Evolutionary conservation across 2,888 invertebrate species (phyloP), one percentile per base, ranked within the genome.

Genomic region (Parnassius smintheus): DNA sequence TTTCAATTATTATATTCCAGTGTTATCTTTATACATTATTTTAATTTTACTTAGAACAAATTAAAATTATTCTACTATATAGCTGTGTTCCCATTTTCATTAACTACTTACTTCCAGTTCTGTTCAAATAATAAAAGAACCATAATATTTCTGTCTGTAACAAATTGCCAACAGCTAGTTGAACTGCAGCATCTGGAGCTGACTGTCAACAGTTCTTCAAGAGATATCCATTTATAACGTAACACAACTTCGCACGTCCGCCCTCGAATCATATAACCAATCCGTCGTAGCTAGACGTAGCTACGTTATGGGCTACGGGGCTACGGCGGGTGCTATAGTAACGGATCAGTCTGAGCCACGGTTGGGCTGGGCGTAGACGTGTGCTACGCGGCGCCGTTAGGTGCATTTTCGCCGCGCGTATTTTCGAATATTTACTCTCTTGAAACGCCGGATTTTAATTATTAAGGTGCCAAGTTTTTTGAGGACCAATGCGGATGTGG

Each of bases 271-370:
- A 71, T 74, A 75, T 65, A 67, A 58, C 62, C 65, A 62, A 68
- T 69, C 66, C 68, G 62, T 22, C 70, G 69, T 70, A 73, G 71
- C 71, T 70, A 68, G 64, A 56, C 77, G 80, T 80, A 81, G 80
- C 78, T 76, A 76, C 75, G 80, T 82, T 83, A 85, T 84, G 67
- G 64, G 74, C 72, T 73, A 70, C 81, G 69, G 83, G 84, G 83
- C 87, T 85, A 77, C 75, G 85, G 74, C 85, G 85, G 88, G 75
- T 85, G 85, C 89, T 88, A 89, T 89, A 88, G 89, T 80, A 86
- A 89, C 89, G 68, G 74, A 73, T 78, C 87, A 89, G 88, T 89
- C 81, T 79, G 76, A 76, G 77, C 75, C 81, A 81, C 79, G 83
- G 75, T 75, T 75, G 72, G 82, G 76, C 69, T 68, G 76, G 79